Base-by-base conservation (phyloP, 2,888 invertebrate species). In the Drosophila neonasuta region DNA sequence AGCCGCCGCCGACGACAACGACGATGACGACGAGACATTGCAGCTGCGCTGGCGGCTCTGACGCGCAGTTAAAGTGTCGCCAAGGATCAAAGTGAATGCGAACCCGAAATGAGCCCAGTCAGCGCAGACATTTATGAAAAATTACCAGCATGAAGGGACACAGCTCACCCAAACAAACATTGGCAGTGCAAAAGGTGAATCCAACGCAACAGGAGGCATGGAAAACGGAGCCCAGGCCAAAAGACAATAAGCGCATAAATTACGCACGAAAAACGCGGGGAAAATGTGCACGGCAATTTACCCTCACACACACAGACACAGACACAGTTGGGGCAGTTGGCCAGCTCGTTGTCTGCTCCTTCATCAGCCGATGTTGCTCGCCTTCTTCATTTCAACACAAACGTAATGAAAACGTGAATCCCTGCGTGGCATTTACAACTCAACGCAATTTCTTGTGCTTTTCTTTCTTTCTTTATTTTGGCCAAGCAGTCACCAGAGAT, bases 381-480 rank as follows among this genome's bases (percentile, higher is more conserved):
- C 45, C 20, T 46, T 39, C 45, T 66, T 72, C 66, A 57, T 72
- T 77, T 70, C 56, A 57, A 72, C 71, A 72, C 71, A 82, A 79
- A 84, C 68, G 82, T 83, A 83, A 83, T 83, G 83, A 84, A 83
- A 83, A 82, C 83, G 80, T 82, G 80, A 83, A 83, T 84, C 84
- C 82, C 82, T 68, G 77, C 77, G 74, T 77, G 80, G 80, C 84
- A 80, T 84, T 82, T 80, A 82, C 80, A 84, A 84, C 84, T 84
- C 82, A 77, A 74, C 82, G 80, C 79, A 81, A 77, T 81, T 80
- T 80, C 77, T 61, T 55, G 13, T 5, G 55, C 20, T 7, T 17
- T 44, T 62, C 58, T 68, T 34, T 36, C 41, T 36, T 74, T 29
- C 34, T 44, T 34, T 34, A 20, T 46, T 39, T 46, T 42, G 54